A percentile compares a stretch with the other conserved stretches of the same genome.
phyloP scores from a whole-genome alignment of 2,888 invertebrate species.

The Plebejus argus region DNA sequence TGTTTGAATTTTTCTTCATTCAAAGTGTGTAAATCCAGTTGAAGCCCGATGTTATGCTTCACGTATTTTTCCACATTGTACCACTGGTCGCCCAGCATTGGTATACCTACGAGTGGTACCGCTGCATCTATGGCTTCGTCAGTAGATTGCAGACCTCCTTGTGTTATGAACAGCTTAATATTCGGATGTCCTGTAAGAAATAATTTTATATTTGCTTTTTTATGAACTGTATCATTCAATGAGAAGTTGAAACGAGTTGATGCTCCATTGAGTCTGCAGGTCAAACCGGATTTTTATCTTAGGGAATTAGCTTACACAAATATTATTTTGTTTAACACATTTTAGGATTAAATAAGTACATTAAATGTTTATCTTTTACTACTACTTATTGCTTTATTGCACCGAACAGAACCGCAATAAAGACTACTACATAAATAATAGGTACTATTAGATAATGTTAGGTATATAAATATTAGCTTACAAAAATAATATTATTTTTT shows the following conservation, averaged over 20 bases:
- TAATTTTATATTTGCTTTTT: background rate
- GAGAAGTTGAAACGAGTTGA: too few relatives aligned
- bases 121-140: conserved; percentile 60
- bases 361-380: background rate
- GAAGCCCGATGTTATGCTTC: conserved; percentile 50
- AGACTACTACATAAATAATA: background rate
- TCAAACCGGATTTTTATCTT: too few relatives aligned
- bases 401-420: background rate
- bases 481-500: background rate
- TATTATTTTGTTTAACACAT: background rate
- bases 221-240: too few relatives aligned
- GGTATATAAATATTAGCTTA: background rate
- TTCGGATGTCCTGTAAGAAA: conserved; percentile 56
- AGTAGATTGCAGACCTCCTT: conserved; percentile 62
- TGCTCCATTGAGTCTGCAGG: too few relatives aligned
- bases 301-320: background rate
- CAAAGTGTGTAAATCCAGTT: conserved; percentile 47
- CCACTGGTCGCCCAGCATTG: conserved; percentile 60
- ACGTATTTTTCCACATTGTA: conserved; percentile 51
- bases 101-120: conserved; percentile 57
- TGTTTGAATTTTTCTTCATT: conserved; percentile 45
- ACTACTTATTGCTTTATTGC: background rate
- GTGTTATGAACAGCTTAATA: conserved; percentile 62
- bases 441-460: too few relatives aligned
- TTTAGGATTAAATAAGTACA: background rate